Conservation (phyloP, 2,113 vertebrate genomes). For the Sylvietta virens region DNA sequence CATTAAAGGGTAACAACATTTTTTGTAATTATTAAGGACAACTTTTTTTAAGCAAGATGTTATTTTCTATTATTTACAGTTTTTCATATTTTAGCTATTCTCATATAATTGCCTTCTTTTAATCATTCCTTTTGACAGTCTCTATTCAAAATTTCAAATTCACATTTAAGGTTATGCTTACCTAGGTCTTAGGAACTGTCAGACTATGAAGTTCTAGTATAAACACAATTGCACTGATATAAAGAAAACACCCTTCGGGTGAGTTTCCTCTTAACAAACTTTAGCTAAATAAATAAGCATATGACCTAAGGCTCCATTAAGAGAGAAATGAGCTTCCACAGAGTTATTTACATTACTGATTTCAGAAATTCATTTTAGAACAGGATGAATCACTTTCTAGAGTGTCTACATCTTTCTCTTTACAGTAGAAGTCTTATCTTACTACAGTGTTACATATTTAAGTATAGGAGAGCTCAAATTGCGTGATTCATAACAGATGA, state of each 20-base stretch:
- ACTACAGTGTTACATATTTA: neutral
- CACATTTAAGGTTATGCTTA: neutral
- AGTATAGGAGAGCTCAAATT: neutral
- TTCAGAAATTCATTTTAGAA: neutral
- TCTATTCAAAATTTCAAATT: neutral
- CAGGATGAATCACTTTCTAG: neutral
- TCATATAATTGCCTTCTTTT: neutral
- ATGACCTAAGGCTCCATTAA: neutral
- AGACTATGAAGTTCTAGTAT: neutral
- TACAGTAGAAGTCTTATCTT: neutral
- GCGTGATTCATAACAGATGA: neutral
- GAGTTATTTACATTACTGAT: neutral
- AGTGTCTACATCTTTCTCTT: neutral
- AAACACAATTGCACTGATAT: neutral
- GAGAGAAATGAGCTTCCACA: neutral
- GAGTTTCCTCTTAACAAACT: neutral
- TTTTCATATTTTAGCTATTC: neutral
- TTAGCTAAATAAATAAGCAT: neutral
- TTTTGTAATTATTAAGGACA: neutral
- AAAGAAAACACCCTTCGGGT: neutral
- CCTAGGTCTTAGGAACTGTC: neutral
- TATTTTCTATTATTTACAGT: neutral
- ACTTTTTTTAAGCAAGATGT: neutral
- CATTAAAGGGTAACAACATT: neutral
- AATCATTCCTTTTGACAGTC: neutral